A percentile compares a stretch with the other conserved stretches of the same genome.
phyloP scores from a whole-genome alignment of 1,140 invertebrate genomes.

The Lamellibrachia luymesi region DNA sequence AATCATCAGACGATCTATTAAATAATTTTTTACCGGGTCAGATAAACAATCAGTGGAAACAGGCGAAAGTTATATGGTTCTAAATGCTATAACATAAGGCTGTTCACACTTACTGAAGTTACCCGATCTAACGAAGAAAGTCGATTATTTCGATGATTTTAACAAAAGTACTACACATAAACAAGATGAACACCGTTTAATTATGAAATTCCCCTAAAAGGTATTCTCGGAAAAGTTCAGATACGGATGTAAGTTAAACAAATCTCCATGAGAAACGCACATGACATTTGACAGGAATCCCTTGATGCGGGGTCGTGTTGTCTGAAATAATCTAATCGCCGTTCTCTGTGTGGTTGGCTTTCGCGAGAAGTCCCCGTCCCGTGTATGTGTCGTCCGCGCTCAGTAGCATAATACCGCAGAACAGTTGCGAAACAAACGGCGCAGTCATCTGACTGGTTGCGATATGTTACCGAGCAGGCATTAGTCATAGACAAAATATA shows the following conservation, averaged over 20 bases:
- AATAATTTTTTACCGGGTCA: no score
- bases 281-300: background rate
- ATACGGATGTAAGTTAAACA: background rate
- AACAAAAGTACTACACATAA: no score
- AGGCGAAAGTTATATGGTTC: no score
- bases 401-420: background rate
- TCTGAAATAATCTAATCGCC: background rate
- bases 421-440: background rate
- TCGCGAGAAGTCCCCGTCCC: background rate
- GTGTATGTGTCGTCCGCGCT: background rate
- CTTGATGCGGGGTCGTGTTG: background rate
- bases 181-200: no score
- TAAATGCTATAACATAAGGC: no score
- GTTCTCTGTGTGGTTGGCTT: background rate
- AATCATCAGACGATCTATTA: no score
- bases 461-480: background rate
- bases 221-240: background rate
- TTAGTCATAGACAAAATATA: background rate
- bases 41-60: no score
- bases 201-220: no score
- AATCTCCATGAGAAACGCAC: background rate
- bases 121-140: no score
- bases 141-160: no score
- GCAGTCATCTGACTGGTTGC: background rate
- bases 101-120: no score